phyloP scores from a whole-genome alignment of 2,888 invertebrate genomes.

The Bombylius discolor region DNA sequence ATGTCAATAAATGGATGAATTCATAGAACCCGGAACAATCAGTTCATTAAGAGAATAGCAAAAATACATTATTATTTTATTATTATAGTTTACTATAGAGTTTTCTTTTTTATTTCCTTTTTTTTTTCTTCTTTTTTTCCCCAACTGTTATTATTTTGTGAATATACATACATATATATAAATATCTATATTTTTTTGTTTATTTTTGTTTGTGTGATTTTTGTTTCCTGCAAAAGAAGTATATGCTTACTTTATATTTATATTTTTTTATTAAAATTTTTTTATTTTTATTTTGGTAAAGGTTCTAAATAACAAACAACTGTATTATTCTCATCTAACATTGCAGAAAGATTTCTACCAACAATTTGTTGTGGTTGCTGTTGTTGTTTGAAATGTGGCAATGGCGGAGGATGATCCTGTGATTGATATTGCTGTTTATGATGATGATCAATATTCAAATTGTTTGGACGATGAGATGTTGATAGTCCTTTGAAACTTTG shows the following conservation, averaged over 20 bases:
- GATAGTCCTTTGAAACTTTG: not conserved
- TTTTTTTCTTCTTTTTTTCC: too few relatives aligned
- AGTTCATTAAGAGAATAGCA: not conserved
- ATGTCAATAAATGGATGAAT: not conserved
- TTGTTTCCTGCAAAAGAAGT: too few relatives aligned
- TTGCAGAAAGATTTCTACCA: constrained; percentile 46
- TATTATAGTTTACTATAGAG: not conserved
- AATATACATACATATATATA: too few relatives aligned
- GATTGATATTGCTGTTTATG: constrained; percentile 14
- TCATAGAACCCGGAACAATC: not conserved
- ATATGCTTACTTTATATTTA: not conserved
- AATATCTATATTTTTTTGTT: too few relatives aligned
- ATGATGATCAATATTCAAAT: constrained; percentile 17
- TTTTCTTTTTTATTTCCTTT: not conserved
- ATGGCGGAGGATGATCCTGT: constrained; percentile 1
- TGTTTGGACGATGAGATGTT: constrained; percentile 1
- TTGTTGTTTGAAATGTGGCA: constrained; percentile 1
- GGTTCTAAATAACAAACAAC: constrained; percentile 79
- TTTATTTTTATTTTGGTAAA: constrained; percentile 24
- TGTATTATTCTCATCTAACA: constrained; percentile 70
- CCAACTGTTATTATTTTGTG: too few relatives aligned
- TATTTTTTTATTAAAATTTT: not conserved
- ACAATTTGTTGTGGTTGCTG: constrained; percentile 21
- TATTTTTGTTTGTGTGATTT: too few relatives aligned
- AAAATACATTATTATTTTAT: not conserved